Percentiles rank a stretch among this genome's conserved stretches.
phyloP scores from a whole-genome alignment of 2,113 vertebrate genomes.

The Rhabdornis inornatus region DNA sequence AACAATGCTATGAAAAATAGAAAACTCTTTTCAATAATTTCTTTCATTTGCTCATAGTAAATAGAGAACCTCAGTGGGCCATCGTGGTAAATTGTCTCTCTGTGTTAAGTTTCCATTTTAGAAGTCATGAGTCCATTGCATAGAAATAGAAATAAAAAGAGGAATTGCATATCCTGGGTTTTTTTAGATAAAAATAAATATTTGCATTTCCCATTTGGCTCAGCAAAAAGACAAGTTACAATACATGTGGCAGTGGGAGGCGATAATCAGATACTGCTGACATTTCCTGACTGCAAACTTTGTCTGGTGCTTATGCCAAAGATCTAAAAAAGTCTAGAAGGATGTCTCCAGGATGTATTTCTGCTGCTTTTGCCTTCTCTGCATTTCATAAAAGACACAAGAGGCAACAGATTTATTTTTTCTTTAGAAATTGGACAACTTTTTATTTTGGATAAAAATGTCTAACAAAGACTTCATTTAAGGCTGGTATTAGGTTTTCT shows the following conservation, averaged over 20 bases:
- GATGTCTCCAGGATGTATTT: neutral
- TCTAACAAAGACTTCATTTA: neutral
- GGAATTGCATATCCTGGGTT: neutral
- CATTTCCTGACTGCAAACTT: neutral
- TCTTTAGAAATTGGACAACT: neutral
- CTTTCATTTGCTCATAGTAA: neutral
- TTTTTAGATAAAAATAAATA: neutral
- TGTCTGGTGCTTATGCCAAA: neutral
- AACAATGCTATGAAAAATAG: neutral
- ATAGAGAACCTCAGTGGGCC: neutral
- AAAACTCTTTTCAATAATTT: neutral
- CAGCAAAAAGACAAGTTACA: neutral
- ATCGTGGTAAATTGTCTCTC: neutral
- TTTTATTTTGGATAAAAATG: neutral
- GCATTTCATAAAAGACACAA: neutral
- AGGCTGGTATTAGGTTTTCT: neutral
- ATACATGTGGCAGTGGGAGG: neutral
- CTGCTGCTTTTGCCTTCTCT: neutral
- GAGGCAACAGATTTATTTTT: neutral
- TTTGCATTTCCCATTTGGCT: neutral
- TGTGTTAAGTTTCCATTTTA: neutral
- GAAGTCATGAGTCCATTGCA: neutral
- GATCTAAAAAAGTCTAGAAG: neutral
- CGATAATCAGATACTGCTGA: neutral
- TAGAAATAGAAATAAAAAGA: neutral